Evolutionary conservation across 92 coral and sea anemone species (phyloP).

Genomic region (Metridium senile): DNA sequence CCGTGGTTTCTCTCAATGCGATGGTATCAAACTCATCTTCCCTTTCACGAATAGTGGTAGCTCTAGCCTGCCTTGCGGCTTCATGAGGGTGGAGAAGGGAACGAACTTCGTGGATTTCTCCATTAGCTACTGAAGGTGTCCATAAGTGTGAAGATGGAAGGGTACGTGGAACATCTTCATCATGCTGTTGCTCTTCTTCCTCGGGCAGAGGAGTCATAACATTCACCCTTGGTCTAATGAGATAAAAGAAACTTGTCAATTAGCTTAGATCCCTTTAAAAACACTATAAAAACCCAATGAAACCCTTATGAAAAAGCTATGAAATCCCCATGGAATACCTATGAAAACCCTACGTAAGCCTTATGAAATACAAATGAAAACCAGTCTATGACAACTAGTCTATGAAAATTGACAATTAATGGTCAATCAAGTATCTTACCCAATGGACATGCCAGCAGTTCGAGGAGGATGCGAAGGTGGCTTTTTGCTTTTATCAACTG

Average conservation of each 20-base stretch:
- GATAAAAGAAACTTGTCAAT: constrained; percentile 1
- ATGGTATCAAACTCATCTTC: background rate
- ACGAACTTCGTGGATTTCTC: constrained; percentile 10
- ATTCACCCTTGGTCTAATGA: constrained; percentile 19
- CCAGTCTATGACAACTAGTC: too few relatives aligned
- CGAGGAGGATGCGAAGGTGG: background rate
- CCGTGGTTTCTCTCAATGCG: constrained; percentile 2
- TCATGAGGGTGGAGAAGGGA: constrained; percentile 65
- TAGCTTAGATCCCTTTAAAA: too few relatives aligned
- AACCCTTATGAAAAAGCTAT: too few relatives aligned
- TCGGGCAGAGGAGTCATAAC: constrained; percentile 41
- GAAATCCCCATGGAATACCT: too few relatives aligned
- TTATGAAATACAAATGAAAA: too few relatives aligned
- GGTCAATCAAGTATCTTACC: too few relatives aligned
- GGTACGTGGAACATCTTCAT: constrained; percentile 11
- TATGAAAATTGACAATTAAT: too few relatives aligned
- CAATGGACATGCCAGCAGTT: background rate
- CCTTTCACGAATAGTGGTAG: constrained; percentile 25
- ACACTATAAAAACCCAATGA: too few relatives aligned
- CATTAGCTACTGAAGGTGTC: background rate
- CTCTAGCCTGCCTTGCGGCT: constrained; percentile 58
- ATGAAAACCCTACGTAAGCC: too few relatives aligned
- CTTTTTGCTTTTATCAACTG: constrained; percentile 6
- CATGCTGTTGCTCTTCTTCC: constrained; percentile 28
- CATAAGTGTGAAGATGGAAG: background rate